Percentiles rank a stretch among this genome's conserved stretches.
These are phyloP conservation scores for Leuciscus idus DNA, from an alignment of 2,113 vertebrate genomes.

Conservation along the genomic window DNA sequence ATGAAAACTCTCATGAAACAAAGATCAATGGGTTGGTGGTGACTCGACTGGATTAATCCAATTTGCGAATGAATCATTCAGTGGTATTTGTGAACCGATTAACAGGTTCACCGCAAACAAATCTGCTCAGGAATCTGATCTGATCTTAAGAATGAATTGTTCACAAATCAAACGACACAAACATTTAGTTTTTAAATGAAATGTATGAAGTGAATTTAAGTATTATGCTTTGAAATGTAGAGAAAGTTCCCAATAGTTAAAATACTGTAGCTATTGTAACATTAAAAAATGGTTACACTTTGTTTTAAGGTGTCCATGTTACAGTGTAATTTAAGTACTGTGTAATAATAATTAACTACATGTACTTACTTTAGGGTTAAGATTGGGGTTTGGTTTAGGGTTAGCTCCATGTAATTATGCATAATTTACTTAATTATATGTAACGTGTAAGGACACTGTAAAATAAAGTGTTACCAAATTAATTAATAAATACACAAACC, in stretches of 20 bases:
- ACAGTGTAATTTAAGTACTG: no score
- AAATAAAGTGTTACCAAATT: no score
- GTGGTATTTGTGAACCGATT: neutral
- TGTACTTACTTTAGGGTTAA: no score
- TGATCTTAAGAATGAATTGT: neutral
- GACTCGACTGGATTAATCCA: neutral
- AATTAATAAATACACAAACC: neutral
- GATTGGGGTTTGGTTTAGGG: no score
- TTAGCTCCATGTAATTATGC: no score
- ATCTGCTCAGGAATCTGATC: neutral
- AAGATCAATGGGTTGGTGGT: neutral
- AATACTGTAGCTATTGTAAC: neutral
- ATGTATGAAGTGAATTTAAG: no score
- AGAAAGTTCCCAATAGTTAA: neutral
- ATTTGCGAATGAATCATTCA: neutral
- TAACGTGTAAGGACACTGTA: no score
- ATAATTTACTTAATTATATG: no score
- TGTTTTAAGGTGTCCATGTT: no score
- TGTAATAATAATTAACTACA: no score
- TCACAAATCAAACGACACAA: neutral
- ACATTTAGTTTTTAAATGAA: no score
- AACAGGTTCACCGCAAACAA: neutral
- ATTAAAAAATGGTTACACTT: neutral
- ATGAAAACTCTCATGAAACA: neutral
- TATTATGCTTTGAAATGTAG: neutral